Conservation (phyloP, 2,797 vertebrate genomes). For the Kryptopterus vitreolus region DNA sequence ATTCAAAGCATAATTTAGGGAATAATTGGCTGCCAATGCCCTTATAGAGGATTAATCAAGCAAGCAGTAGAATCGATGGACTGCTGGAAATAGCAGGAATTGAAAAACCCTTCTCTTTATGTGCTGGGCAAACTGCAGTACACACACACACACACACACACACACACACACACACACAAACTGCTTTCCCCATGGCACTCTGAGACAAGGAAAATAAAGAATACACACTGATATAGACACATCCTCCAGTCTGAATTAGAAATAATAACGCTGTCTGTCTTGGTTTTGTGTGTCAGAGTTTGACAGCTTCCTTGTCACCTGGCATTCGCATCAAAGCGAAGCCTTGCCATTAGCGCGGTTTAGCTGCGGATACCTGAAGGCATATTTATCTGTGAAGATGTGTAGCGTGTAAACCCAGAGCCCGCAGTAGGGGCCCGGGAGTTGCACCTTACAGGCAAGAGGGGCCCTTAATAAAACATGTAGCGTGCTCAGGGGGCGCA, state of each 20-base stretch:
- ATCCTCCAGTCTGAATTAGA: neutral
- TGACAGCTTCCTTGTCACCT: conserved; percentile 31
- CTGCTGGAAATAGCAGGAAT: conserved; percentile 51
- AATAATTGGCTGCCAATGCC: conserved; percentile 56
- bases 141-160: neutral
- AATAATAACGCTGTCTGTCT: neutral
- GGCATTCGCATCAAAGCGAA: conserved; percentile 32
- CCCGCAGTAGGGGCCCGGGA: neutral
- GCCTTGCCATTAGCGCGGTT: conserved; percentile 11
- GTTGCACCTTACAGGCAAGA: conserved; percentile 14
- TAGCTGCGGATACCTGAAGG: neutral
- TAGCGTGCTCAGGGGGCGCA: neutral
- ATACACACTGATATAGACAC: neutral
- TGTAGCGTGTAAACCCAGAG: neutral
- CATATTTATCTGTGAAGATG: conserved; percentile 9
- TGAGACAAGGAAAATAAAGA: neutral
- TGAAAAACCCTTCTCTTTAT: neutral
- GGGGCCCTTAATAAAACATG: conserved; percentile 23
- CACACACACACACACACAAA: neutral
- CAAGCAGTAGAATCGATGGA: conserved; percentile 56
- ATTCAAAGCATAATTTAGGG: conserved; percentile 51
- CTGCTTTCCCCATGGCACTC: neutral
- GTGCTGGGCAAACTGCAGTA: neutral
- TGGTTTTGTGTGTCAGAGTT: conserved; percentile 10
- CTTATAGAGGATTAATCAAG: conserved; percentile 56